Conservation (phyloP, 2,797 vertebrate genomes). For the Pangasius larnaudii region DNA sequence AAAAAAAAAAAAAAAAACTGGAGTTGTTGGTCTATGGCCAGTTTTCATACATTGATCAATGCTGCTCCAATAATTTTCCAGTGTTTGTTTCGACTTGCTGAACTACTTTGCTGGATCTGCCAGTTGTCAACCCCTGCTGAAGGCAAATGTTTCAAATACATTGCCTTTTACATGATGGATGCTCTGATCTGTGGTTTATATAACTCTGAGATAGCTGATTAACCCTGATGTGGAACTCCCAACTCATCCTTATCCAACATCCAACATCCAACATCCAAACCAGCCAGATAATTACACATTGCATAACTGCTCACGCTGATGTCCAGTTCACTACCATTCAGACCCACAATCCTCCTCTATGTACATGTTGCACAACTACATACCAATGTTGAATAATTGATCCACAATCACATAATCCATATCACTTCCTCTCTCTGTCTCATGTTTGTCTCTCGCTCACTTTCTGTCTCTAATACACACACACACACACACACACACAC, state of each 20-base stretch:
- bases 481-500: not conserved
- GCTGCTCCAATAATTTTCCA: not conserved
- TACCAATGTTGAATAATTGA: not conserved
- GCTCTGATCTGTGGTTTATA: constrained; percentile 56
- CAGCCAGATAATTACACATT: constrained; percentile 53
- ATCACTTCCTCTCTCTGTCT: constrained; percentile 1
- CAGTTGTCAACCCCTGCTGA: not conserved
- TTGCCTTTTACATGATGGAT: constrained; percentile 19
- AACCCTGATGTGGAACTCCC: constrained; percentile 37
- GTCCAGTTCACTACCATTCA: constrained; percentile 22
- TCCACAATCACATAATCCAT: not conserved
- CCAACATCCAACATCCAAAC: constrained; percentile 35
- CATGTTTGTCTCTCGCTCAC: not conserved
- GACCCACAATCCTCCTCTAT: constrained; percentile 13
- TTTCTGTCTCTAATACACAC: not conserved
- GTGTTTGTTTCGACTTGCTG: not conserved
- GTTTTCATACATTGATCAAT: not conserved
- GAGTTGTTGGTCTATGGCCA: not conserved
- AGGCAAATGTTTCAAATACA: constrained; percentile 15
- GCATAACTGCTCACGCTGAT: constrained; percentile 39
- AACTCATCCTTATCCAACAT: not conserved
- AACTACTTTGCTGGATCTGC: not conserved
- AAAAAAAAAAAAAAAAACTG: not conserved
- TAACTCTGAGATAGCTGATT: constrained; percentile 64
- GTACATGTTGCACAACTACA: not conserved